Conservation (phyloP, 2,113 vertebrate species). For the Gnathonemus longibarbis region DNA sequence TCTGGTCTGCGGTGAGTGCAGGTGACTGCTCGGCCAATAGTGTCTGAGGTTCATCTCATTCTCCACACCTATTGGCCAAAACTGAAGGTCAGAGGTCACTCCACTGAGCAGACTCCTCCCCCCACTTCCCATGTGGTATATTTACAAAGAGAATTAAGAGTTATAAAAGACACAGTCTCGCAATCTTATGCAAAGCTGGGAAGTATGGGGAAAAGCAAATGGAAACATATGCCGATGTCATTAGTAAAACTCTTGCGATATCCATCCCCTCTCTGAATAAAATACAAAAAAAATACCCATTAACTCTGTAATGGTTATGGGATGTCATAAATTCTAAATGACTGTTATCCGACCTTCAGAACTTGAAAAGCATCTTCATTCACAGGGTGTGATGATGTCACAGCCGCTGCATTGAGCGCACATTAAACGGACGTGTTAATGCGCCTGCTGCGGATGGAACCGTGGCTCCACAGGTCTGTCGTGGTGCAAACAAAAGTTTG, state of each 20-base stretch:
- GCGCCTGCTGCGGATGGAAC: not conserved
- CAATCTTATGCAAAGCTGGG: not conserved
- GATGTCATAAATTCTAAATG: not conserved
- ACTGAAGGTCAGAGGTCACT: not conserved
- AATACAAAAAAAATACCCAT: not conserved
- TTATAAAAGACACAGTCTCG: not conserved
- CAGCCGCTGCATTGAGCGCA: not conserved
- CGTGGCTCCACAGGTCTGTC: not conserved
- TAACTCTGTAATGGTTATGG: slow-evolving; percentile 1
- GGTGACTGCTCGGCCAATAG: not conserved
- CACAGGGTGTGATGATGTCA: not conserved
- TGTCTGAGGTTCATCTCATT: not conserved
- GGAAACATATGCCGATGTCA: not conserved
- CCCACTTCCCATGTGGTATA: not conserved
- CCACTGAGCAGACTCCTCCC: not conserved
- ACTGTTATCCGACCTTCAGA: not conserved
- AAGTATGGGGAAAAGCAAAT: not conserved
- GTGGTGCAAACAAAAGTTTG: not conserved
- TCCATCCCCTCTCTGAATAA: not conserved
- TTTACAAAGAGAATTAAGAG: not conserved
- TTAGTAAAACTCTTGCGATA: not conserved
- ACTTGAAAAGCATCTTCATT: not conserved
- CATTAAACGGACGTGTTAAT: not conserved
- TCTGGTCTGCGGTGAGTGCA: not conserved
- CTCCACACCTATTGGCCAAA: not conserved